Base-by-base conservation (phyloP, 2,888 invertebrate genomes). In the Drosophila yooni region DNA sequence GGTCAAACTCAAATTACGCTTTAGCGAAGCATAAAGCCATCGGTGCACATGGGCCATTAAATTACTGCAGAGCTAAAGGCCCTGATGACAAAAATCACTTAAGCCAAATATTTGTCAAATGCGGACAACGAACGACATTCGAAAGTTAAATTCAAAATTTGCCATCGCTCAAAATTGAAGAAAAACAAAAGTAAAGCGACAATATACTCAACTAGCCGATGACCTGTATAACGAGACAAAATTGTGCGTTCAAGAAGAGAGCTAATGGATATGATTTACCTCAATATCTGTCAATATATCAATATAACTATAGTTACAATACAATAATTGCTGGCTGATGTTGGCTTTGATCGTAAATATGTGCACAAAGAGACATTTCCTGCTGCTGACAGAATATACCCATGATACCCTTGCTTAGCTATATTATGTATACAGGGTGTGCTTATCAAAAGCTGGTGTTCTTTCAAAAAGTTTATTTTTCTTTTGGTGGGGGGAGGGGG, bases 21-120 rank as follows among this genome's bases (percentile, higher is more conserved):
- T 69, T 71, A 88, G 74, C 68, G 67, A 73, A 81, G 71, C 76
- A 70, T 69, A 48, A 78, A 85, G 78, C 68, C 70, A 56, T 62
- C 50, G 34, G 36, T 58, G 52, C 40, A 70, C 58, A 76, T 51
- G 63, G 50, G 15, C 38, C 58, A 58, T 64, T 63, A 50, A 66
- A 54, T 65, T 50, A 61, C 46, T 64, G 21, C 11, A 34, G 50
- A 54, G 48, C 59, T 4, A 54, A 57, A 61, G 61, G 29, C 43
- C 57, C 10, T 74, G 76, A 76, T 81, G 83, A 74, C 87, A 76
- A 72, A 90, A 83, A 87, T 86, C 87, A 89, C 82, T 90, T 86
- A 79, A 74, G 90, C 75, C 71, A 88, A 83, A 86, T 87, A 89
- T 88, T 83, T 79, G 83, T 81, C 81, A 90, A 75, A 57, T 69